phyloP scores from a whole-genome alignment of 2,888 invertebrate genomes.

The Epistrophe grossulariae region DNA sequence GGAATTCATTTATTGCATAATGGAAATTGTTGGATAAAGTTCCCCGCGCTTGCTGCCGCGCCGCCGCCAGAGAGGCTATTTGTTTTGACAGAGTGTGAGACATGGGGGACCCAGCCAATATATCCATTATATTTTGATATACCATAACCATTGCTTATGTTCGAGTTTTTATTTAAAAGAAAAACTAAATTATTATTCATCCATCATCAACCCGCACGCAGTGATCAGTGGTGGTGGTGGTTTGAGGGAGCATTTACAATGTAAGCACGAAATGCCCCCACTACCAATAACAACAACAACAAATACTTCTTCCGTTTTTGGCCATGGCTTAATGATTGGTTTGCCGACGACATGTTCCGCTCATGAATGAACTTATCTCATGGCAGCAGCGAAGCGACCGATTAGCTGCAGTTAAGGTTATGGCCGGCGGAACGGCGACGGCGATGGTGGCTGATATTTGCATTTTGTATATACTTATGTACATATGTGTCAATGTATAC shows the following conservation, averaged over 20 bases:
- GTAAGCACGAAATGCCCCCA: conserved; percentile 54
- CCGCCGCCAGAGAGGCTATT: no score
- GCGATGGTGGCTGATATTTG: conserved; percentile 38
- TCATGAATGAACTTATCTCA: conserved; percentile 65
- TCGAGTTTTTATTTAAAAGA: conserved; percentile 46
- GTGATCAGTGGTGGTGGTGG: not conserved
- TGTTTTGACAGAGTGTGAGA: conserved; percentile 60
- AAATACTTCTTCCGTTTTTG: conserved; percentile 64
- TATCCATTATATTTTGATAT: not conserved
- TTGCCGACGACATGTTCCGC: conserved; percentile 69
- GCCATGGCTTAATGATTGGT: conserved; percentile 49
- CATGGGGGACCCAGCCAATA: conserved; percentile 28
- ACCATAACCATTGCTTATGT: conserved; percentile 5
- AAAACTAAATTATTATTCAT: conserved; percentile 29
- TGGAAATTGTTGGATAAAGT: conserved; percentile 29
- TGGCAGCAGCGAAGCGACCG: not conserved
- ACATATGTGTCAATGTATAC: conserved; percentile 18
- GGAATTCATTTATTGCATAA: conserved; percentile 68
- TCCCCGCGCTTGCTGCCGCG: not conserved
- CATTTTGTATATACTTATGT: conserved; percentile 45
- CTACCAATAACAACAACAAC: conserved; percentile 1
- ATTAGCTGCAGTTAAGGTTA: conserved; percentile 28
- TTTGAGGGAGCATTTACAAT: conserved; percentile 45
- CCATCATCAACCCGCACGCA: conserved; percentile 5
- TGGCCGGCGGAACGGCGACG: not conserved